Conservation (phyloP, 37 sponge, comb jelly and placozoan genomes). For the Agelas oroides region DNA sequence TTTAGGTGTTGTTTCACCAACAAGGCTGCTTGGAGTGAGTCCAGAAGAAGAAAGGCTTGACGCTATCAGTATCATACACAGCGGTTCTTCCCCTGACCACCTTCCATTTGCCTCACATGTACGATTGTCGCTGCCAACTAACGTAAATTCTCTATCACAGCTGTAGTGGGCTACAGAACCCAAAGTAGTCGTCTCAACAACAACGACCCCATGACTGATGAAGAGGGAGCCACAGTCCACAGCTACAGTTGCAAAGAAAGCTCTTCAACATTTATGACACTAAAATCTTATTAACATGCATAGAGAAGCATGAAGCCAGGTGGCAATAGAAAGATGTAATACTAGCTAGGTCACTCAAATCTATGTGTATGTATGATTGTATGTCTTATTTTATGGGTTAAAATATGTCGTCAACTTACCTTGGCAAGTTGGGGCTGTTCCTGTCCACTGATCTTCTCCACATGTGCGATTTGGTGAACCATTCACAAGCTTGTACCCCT, state of each 20-base stretch:
- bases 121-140: slow-evolving; percentile 22
- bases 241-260: not conserved
- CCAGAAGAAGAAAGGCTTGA: too few relatives aligned
- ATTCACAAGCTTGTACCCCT: slow-evolving; percentile 11
- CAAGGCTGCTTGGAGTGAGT: too few relatives aligned
- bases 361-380: too few relatives aligned
- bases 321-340: too few relatives aligned
- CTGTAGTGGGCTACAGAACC: slow-evolving; percentile 9
- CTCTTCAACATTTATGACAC: not conserved
- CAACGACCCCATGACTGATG: not conserved
- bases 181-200: not conserved
- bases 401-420: too few relatives aligned
- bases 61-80: too few relatives aligned
- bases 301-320: too few relatives aligned
- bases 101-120: slow-evolving; percentile 12
- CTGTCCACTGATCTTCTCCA: not conserved
- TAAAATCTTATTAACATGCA: too few relatives aligned
- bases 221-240: not conserved
- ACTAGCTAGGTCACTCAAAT: too few relatives aligned
- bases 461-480: not conserved
- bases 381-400: too few relatives aligned
- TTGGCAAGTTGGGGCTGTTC: not conserved
- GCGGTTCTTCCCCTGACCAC: too few relatives aligned
- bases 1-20: too few relatives aligned
- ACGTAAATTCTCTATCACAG: slow-evolving; percentile 22